phyloP scores from a whole-genome alignment of 2,113 vertebrate species.

The Callorhinus ursinus region DNA sequence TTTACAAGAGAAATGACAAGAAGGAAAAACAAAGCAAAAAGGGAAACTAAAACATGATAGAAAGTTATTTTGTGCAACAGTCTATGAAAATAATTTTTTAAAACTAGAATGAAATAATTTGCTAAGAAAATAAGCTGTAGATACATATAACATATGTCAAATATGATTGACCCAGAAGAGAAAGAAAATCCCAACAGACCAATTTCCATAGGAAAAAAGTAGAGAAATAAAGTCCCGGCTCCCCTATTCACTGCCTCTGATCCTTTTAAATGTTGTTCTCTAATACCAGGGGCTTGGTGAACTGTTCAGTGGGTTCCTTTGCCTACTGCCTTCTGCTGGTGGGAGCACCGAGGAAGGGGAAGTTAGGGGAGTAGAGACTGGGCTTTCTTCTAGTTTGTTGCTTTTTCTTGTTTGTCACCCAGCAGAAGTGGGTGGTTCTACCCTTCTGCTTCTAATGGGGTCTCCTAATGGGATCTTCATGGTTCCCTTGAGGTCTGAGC shows the following conservation, averaged over 20 bases:
- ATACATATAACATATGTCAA: not conserved
- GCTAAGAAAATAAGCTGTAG: not conserved
- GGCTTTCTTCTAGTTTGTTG: not conserved
- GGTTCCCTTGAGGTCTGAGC: not conserved
- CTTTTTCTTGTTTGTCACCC: not conserved
- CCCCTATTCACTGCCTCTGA: not conserved
- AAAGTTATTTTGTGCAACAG: not conserved
- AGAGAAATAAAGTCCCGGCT: not conserved
- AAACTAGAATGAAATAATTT: not conserved
- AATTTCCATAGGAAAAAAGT: not conserved
- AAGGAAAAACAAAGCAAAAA: not conserved
- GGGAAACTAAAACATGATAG: not conserved
- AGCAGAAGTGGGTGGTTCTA: not conserved
- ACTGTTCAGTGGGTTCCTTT: not conserved
- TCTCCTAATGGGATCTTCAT: not conserved
- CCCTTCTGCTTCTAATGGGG: not conserved
- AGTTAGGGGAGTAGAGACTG: not conserved
- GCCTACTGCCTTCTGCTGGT: not conserved
- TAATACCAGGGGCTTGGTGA: too few species aligned
- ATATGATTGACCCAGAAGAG: not conserved
- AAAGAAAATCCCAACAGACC: not conserved
- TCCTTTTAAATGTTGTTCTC: not conserved
- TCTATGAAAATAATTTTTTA: not conserved
- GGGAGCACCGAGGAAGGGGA: not conserved
- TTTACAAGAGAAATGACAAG: not conserved